phyloP scores from a whole-genome alignment of 2,888 invertebrate species.

The Hyles lineata region DNA sequence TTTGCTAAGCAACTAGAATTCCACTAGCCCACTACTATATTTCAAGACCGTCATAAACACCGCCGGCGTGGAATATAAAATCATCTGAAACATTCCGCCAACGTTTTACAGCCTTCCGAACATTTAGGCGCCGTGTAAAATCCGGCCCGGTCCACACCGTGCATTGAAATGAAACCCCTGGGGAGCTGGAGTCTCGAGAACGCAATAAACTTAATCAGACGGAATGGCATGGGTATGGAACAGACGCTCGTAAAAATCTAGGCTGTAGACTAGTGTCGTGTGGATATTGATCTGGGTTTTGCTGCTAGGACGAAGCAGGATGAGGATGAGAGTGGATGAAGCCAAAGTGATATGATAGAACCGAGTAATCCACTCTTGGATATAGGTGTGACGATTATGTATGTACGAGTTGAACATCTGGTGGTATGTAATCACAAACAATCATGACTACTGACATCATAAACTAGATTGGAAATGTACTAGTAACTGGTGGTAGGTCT shows the following conservation, averaged over 20 bases:
- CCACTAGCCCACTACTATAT: not conserved
- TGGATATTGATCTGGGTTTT: not conserved
- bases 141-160: not conserved
- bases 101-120: not conserved
- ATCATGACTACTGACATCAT: too few relatives aligned
- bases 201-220: constrained; percentile 24
- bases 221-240: not conserved
- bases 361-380: too few relatives aligned
- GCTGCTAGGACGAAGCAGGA: too few relatives aligned
- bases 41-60: not conserved
- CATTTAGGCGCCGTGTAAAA: not conserved
- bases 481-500: too few relatives aligned
- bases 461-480: too few relatives aligned
- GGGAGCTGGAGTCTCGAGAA: not conserved
- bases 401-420: too few relatives aligned
- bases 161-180: not conserved
- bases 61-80: not conserved
- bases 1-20: too few relatives aligned
- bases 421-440: too few relatives aligned
- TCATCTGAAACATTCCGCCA: not conserved
- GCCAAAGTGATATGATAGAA: too few relatives aligned
- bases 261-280: not conserved
- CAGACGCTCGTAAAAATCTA: constrained; percentile 18
- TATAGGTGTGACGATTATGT: too few relatives aligned
- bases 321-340: too few relatives aligned